A percentile compares a stretch with the other conserved stretches of the same genome.
phyloP scores from a whole-genome alignment of 1,140 invertebrate species.

The Caenorhabditis tropicalis region DNA sequence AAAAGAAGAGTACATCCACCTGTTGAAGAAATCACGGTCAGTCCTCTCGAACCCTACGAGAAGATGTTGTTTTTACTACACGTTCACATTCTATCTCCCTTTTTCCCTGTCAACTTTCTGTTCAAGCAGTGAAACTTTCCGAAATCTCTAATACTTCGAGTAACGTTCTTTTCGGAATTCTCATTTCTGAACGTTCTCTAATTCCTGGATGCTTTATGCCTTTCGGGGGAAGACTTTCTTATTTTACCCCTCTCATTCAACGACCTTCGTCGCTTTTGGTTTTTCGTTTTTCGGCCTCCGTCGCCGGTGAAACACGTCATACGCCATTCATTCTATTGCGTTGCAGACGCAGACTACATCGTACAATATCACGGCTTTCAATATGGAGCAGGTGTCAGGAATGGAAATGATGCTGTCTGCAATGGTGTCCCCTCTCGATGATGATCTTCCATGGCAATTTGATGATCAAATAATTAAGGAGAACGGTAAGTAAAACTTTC shows the following conservation, averaged over 20 bases:
- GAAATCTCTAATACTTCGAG: no score
- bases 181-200: neutral
- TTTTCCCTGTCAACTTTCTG: no score
- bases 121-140: no score
- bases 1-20: neutral
- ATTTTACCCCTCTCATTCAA: conserved; percentile 23
- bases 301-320: conserved; percentile 27
- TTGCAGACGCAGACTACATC: conserved; percentile 29
- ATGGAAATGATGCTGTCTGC: conserved; percentile 27
- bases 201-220: neutral
- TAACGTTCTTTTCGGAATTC: no score
- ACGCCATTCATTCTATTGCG: conserved; percentile 5
- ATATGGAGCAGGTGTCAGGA: conserved; percentile 15
- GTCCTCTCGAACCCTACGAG: neutral
- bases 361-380: neutral
- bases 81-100: neutral
- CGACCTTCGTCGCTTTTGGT: conserved; percentile 42
- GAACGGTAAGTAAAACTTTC: neutral
- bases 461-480: conserved; percentile 25
- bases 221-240: conserved; percentile 3
- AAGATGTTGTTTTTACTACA: no score
- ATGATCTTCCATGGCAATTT: conserved; percentile 21
- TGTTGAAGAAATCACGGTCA: conserved; percentile 13
- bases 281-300: conserved; percentile 39
- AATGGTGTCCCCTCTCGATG: neutral